Evolutionary conservation across 2,113 vertebrate genomes (phyloP).

Genomic region (Cariama cristata): DNA sequence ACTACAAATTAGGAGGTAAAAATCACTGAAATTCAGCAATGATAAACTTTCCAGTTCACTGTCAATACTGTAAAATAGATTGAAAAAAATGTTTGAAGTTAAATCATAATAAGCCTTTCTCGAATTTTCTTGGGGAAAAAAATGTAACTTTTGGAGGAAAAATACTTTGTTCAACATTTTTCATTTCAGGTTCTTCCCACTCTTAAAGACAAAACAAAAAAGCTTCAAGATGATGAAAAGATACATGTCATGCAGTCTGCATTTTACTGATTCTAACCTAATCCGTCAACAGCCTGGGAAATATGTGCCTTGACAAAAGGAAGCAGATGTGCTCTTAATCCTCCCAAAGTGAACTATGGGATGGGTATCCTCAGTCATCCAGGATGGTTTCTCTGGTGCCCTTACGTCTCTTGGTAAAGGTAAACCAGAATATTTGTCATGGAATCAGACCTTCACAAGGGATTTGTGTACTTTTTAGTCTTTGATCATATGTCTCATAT

Average conservation of each 20-base stretch:
- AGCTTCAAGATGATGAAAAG: conserved; percentile 12
- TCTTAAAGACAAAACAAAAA: not conserved
- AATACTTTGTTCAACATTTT: not conserved
- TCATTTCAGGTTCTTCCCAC: not conserved
- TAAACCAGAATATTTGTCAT: conserved; percentile 29
- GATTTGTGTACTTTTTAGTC: conserved; percentile 40
- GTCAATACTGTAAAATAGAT: not conserved
- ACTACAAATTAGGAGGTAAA: not conserved
- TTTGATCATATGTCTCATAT: conserved; percentile 56
- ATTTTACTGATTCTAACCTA: conserved; percentile 21
- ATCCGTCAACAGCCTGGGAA: conserved; percentile 48
- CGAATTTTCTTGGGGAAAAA: not conserved
- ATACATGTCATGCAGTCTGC: not conserved
- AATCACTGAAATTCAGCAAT: not conserved
- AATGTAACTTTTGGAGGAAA: not conserved
- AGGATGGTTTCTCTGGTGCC: conserved; percentile 43
- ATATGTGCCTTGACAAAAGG: conserved; percentile 40
- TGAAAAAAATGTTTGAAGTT: not conserved
- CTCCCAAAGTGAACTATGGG: not conserved
- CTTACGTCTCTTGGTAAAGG: conserved; percentile 39
- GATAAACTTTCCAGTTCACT: not conserved
- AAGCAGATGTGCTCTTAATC: conserved; percentile 69
- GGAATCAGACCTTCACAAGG: conserved; percentile 10
- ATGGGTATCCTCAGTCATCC: conserved; percentile 39
- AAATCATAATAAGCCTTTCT: not conserved